Evolutionary conservation across 2,113 vertebrate species (phyloP).

Genomic region (Jaculus jaculus): DNA sequence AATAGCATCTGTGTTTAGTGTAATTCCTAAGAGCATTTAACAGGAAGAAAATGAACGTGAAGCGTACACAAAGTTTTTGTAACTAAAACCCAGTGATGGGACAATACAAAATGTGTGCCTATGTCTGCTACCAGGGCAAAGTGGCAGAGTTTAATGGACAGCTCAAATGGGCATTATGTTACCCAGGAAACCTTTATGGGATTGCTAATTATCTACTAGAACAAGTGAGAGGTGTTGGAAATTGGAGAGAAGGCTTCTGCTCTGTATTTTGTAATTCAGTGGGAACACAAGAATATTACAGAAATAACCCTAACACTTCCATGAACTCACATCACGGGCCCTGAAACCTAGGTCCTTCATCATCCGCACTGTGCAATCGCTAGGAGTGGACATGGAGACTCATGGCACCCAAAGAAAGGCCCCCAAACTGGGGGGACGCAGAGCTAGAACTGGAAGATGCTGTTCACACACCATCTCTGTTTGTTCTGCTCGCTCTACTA

Average conservation of each 20-base stretch:
- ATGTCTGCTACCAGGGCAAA: not conserved
- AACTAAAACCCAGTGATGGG: not conserved
- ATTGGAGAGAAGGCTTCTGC: not conserved
- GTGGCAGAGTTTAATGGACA: not conserved
- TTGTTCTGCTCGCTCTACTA: not conserved
- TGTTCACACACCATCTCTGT: not conserved
- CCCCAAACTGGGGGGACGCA: not conserved
- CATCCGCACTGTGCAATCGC: not conserved
- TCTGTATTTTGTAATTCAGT: not conserved
- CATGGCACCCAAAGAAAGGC: not conserved
- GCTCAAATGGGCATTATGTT: not conserved
- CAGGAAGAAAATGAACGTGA: not conserved
- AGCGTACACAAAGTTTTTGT: slow-evolving; percentile 10
- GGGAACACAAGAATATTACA: not conserved
- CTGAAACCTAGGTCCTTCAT: not conserved
- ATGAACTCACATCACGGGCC: not conserved
- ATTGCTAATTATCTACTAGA: not conserved
- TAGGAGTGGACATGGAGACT: not conserved
- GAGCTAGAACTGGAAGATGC: not conserved
- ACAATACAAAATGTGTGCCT: not conserved
- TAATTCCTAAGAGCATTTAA: not conserved
- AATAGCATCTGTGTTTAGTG: slow-evolving; percentile 40
- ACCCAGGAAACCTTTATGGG: not conserved
- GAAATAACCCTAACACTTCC: not conserved
- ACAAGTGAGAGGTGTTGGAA: not conserved